Base-by-base conservation (phyloP, 2,797 vertebrate species). In the Cynodonichthys magdalenae region DNA sequence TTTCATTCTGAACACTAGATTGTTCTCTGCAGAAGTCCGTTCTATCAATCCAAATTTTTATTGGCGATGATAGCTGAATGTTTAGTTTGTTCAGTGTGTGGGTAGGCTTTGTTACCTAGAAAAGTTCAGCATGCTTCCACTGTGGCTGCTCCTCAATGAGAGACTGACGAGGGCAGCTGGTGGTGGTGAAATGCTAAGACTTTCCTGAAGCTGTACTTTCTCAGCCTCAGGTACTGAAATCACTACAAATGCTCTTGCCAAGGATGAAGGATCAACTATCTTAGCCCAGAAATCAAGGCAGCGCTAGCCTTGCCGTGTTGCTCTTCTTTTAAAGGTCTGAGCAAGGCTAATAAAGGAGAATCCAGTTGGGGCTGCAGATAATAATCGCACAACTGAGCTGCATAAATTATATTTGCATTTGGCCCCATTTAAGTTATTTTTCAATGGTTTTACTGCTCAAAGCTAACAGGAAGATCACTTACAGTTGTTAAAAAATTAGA, bases 401-500 rank as follows among this genome's bases (percentile, higher is more conserved):
- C 90, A 94, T 92, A 90, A 93, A 92, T 94, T 91, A 93, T 90
- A 87, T 88, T 87, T 87, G 83, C 83, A 90, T 91, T 91, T 84
- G 31, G 72, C 78, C 68, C 78, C 80, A 79, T 90, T 93, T 90
- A 88, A 90, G 93, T 91, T 90, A 89, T 92, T 93, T 92, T 90
- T 89, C 88, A 92, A 91, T 83, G 84, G 75, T 71, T 68, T 80
- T 88, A 80, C 70, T 84, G 54, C 82, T 80, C 66, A n/a, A 86
- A 90, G 86, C 80, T 74, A 80, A 85, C 76, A 82, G 79, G 61
- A 90, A 81, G 54, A 69, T 66, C 63, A 79, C 83, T 82, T 77
- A 81, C 77, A 86, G 75, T 80, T 81, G 75, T 83, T 82, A 71
- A 85, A 87, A 89, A 28, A 84, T 77, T 59, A 87, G 77, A 24